These are phyloP conservation scores for Phyllotreta striolata DNA, from an alignment of 2,888 invertebrate genomes.

Conservation along the genomic window DNA sequence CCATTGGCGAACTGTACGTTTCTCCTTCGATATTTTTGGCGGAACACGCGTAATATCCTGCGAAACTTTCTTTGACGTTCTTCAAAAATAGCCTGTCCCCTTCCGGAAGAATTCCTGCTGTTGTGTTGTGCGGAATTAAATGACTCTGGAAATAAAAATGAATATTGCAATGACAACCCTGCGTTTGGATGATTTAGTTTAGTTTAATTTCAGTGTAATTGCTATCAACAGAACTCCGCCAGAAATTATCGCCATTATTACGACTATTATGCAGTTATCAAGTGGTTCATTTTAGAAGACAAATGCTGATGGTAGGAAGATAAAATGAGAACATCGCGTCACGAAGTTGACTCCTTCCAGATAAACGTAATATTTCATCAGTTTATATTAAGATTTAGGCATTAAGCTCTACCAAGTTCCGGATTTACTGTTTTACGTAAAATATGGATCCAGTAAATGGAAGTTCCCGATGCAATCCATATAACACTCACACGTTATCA, in stretches of 20 bases:
- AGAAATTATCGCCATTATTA: not conserved
- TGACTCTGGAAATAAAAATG: constrained; percentile 64
- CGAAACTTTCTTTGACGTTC: constrained; percentile 73
- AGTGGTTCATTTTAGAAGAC: constrained; percentile 1
- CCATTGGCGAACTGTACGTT: constrained; percentile 77
- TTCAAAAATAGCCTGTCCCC: constrained; percentile 74
- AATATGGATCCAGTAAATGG: too few species aligned
- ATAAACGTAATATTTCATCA: too few species aligned
- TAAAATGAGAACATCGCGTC: constrained; percentile 2
- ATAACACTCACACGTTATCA: too few species aligned
- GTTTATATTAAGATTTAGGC: too few species aligned
- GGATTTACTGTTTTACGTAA: too few species aligned
- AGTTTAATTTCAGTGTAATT: constrained; percentile 3
- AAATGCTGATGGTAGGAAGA: constrained; percentile 6
- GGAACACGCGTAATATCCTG: constrained; percentile 82
- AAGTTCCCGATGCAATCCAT: too few species aligned
- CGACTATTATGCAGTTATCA: constrained; percentile 12
- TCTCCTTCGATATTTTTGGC: constrained; percentile 84
- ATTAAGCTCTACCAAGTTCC: too few species aligned
- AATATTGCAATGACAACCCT: not conserved
- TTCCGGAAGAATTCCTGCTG: constrained; percentile 71
- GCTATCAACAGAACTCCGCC: not conserved
- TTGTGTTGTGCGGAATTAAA: constrained; percentile 71
- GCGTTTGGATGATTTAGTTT: not conserved
- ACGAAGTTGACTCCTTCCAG: too few species aligned